A percentile compares a stretch with the other conserved stretches of the same genome.
phyloP scores from a whole-genome alignment of 1,140 invertebrate species.

The Coptotermes formosanus region DNA sequence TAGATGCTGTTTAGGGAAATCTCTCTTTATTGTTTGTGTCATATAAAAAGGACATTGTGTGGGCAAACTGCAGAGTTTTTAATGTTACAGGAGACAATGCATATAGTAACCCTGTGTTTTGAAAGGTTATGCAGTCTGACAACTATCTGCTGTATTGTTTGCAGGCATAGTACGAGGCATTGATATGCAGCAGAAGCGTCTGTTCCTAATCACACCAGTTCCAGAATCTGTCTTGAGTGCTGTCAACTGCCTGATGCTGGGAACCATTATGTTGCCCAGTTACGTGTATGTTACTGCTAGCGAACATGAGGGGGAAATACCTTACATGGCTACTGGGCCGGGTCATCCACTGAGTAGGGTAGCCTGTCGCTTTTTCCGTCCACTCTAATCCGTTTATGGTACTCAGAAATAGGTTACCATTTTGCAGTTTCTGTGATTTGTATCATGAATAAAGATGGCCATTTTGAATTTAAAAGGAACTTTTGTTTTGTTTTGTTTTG shows the following conservation, averaged over 20 bases:
- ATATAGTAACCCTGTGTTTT: too few species aligned
- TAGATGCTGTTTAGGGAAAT: too few species aligned
- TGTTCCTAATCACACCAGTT: conserved; percentile 16
- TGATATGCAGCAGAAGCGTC: conserved; percentile 5
- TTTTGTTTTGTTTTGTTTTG: too few species aligned
- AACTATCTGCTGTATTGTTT: not conserved
- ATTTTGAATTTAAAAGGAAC: too few species aligned
- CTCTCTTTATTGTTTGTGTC: too few species aligned
- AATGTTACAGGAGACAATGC: too few species aligned
- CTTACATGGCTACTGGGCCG: not conserved
- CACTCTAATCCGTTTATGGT: not conserved
- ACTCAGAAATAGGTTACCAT: not conserved
- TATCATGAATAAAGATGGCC: too few species aligned
- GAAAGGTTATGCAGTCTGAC: not conserved
- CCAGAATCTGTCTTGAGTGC: not conserved
- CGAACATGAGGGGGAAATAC: not conserved
- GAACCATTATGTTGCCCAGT: not conserved
- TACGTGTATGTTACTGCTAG: not conserved
- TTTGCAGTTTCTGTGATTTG: too few species aligned
- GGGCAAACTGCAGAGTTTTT: too few species aligned
- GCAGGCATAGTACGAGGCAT: conserved; percentile 18
- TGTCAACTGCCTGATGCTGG: conserved; percentile 26
- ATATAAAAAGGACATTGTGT: too few species aligned
- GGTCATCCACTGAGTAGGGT: not conserved
- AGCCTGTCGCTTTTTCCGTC: conserved; percentile 5